Percentiles rank a stretch among this genome's conserved stretches.
Conservation (phyloP, 2,888 invertebrate genomes). For the Calliphora vomitoria region DNA sequence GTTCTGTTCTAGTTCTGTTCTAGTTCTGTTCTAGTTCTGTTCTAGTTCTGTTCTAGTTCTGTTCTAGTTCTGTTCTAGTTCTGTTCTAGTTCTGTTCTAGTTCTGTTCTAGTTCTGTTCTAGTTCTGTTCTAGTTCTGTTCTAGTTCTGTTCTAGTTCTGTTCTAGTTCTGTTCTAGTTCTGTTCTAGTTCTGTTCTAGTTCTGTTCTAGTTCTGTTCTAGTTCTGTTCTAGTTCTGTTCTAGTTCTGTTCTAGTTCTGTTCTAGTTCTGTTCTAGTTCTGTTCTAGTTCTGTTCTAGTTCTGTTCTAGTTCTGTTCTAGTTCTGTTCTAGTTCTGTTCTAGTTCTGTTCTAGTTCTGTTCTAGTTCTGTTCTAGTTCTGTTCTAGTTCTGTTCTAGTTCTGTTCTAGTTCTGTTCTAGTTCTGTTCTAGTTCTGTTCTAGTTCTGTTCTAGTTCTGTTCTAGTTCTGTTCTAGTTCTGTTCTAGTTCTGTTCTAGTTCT, state of each 20-base stretch:
- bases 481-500: constrained; percentile 13
- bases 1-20: no score
- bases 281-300: constrained; percentile 1
- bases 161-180: no score
- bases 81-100: no score
- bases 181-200: neutral
- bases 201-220: neutral
- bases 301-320: constrained; percentile 4
- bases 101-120: no score
- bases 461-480: constrained; percentile 13
- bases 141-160: no score
- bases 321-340: constrained; percentile 12
- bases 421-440: constrained; percentile 13
- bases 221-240: neutral
- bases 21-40: no score
- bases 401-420: constrained; percentile 10
- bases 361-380: constrained; percentile 13
- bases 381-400: constrained; percentile 13
- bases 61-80: no score
- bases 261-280: constrained; percentile 2
- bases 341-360: constrained; percentile 13
- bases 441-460: constrained; percentile 13
- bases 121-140: no score
- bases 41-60: no score
- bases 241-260: neutral